These are phyloP conservation scores for Furcula furcula DNA, from an alignment of 2,888 invertebrate genomes.

Conservation along the genomic window DNA sequence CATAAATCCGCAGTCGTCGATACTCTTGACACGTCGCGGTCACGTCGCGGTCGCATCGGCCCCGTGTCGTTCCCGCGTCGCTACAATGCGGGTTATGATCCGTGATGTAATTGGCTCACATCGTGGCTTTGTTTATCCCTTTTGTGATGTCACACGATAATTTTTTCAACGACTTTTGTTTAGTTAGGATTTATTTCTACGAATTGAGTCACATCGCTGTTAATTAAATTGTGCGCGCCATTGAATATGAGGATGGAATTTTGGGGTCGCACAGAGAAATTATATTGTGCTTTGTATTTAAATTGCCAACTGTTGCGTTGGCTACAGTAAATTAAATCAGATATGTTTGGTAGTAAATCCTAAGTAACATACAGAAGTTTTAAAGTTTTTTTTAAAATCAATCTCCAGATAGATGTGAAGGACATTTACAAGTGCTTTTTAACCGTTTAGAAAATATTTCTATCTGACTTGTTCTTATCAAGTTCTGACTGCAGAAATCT, in stretches of 20 bases:
- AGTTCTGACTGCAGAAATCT: too few relatives aligned
- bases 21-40: conserved; percentile 28
- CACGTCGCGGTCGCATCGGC: conserved; percentile 19
- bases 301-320: too few relatives aligned
- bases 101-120: conserved; percentile 13
- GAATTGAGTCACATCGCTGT: neutral
- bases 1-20: conserved; percentile 28
- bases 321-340: too few relatives aligned
- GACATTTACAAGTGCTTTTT: too few relatives aligned
- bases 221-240: conserved; percentile 2
- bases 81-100: conserved; percentile 31
- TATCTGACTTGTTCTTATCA: too few relatives aligned
- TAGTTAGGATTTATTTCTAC: neutral
- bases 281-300: too few relatives aligned
- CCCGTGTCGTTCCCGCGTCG: conserved; percentile 9
- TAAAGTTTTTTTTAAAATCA: too few relatives aligned
- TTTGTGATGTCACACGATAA: neutral
- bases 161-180: conserved; percentile 1
- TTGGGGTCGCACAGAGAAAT: neutral
- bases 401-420: too few relatives aligned
- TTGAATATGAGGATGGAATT: neutral
- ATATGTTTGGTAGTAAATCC: too few relatives aligned
- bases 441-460: too few relatives aligned
- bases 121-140: conserved; percentile 3
- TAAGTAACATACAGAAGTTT: too few relatives aligned